These are phyloP conservation scores for Apotomis turbidana DNA, from an alignment of 2,888 invertebrate species.

Conservation along the genomic window DNA sequence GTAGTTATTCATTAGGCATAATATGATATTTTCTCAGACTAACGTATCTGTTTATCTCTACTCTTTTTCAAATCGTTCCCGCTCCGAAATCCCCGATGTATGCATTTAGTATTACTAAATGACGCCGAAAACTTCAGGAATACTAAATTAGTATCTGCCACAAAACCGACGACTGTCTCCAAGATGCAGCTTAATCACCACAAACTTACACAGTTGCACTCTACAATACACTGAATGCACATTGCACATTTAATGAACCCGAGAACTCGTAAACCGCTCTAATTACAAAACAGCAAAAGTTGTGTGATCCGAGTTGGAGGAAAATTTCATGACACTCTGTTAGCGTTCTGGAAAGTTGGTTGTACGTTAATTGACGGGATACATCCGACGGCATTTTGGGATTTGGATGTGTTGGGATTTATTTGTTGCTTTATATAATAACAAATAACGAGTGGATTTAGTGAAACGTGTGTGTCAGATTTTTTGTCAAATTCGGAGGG, in stretches of 20 bases:
- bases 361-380: not conserved
- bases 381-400: not conserved
- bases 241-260: not conserved
- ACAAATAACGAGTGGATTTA: too few relatives aligned
- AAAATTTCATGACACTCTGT: constrained; percentile 8
- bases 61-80: too few relatives aligned
- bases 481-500: too few relatives aligned
- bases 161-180: not conserved
- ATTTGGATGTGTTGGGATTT: not conserved
- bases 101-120: too few relatives aligned
- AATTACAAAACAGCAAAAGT: constrained; percentile 2
- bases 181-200: not conserved
- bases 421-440: too few relatives aligned
- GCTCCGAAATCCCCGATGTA: too few relatives aligned
- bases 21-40: too few relatives aligned
- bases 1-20: too few relatives aligned
- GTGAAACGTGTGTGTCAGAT: too few relatives aligned
- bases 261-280: not conserved
- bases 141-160: too few relatives aligned
- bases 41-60: too few relatives aligned
- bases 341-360: not conserved
- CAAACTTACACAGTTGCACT: not conserved
- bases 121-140: too few relatives aligned
- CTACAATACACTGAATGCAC: not conserved
- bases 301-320: not conserved